Percentiles rank a stretch among this genome's conserved stretches.
phyloP scores from a whole-genome alignment of 2,888 invertebrate species.

The Eristalinus sepulchralis region DNA sequence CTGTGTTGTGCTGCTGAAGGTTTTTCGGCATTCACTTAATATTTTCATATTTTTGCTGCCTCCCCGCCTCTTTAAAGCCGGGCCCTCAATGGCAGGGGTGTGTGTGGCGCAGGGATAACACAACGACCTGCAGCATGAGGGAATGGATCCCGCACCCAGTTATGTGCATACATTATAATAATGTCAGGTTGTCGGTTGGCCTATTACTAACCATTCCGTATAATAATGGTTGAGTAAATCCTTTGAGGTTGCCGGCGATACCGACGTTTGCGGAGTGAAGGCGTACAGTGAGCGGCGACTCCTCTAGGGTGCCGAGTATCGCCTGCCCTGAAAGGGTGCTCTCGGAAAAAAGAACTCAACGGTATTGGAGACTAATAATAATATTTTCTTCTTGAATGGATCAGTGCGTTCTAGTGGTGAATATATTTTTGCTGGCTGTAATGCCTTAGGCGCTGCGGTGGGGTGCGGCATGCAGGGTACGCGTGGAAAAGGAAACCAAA shows the following conservation, averaged over 20 bases:
- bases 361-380: conserved; percentile 69
- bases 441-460: conserved; percentile 54
- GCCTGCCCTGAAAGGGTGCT: conserved; percentile 48
- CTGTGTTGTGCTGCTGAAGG: background rate
- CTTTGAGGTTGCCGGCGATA: conserved; percentile 60
- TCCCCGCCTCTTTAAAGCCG: conserved; percentile 8
- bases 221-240: conserved; percentile 71
- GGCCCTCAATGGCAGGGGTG: background rate
- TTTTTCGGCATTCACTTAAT: background rate
- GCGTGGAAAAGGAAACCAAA: background rate
- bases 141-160: conserved; percentile 35
- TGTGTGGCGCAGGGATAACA: conserved; percentile 7
- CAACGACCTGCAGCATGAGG: background rate
- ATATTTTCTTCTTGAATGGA: conserved; percentile 70
- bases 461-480: background rate
- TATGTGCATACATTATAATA: conserved; percentile 66
- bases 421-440: conserved; percentile 37
- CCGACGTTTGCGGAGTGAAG: background rate
- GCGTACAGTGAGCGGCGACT: background rate
- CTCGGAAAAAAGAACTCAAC: conserved; percentile 39
- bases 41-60: background rate
- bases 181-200: conserved; percentile 68
- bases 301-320: conserved; percentile 50
- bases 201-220: conserved; percentile 71
- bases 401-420: conserved; percentile 51